Conservation (phyloP, 2,113 vertebrate species). For the Cottus gobio region DNA sequence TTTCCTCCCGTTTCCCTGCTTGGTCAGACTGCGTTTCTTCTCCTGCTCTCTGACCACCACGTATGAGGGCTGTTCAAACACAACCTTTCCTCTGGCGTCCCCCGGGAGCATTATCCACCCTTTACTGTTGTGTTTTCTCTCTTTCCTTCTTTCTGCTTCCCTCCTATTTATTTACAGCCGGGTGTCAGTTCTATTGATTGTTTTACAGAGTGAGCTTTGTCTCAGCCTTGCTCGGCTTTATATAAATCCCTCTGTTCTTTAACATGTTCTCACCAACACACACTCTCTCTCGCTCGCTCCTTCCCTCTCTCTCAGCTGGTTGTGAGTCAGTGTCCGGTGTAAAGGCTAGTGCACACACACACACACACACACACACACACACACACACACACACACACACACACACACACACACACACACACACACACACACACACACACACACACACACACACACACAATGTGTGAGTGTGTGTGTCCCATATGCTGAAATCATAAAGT, state of each 20-base stretch:
- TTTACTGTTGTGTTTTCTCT: conserved; percentile 58
- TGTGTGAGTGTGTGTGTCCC: conserved; percentile 22
- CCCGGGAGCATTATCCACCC: conserved; percentile 63
- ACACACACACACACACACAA: not conserved
- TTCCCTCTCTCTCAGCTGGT: conserved; percentile 38
- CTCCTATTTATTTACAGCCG: conserved; percentile 72
- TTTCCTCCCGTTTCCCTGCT: conserved; percentile 3
- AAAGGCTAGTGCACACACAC: conserved; percentile 10
- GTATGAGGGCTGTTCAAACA: conserved; percentile 74
- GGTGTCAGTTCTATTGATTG: conserved; percentile 61
- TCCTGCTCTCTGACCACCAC: conserved; percentile 54
- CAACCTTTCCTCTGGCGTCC: conserved; percentile 74
- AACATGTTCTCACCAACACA: conserved; percentile 43
- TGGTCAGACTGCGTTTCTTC: conserved; percentile 38
- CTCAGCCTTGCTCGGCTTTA: conserved; percentile 45
- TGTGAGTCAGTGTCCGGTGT: conserved; percentile 46
- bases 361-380: too few relatives aligned
- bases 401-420: conserved; percentile 4
- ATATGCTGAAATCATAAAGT: conserved; percentile 60
- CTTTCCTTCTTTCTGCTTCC: conserved; percentile 33
- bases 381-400: not conserved
- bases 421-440: too few relatives aligned
- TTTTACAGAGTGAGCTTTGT: conserved; percentile 63
- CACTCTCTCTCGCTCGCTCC: not conserved
- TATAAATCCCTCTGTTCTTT: conserved; percentile 61